Conservation (phyloP, 2,797 vertebrate species). For the Molossus molossus region DNA sequence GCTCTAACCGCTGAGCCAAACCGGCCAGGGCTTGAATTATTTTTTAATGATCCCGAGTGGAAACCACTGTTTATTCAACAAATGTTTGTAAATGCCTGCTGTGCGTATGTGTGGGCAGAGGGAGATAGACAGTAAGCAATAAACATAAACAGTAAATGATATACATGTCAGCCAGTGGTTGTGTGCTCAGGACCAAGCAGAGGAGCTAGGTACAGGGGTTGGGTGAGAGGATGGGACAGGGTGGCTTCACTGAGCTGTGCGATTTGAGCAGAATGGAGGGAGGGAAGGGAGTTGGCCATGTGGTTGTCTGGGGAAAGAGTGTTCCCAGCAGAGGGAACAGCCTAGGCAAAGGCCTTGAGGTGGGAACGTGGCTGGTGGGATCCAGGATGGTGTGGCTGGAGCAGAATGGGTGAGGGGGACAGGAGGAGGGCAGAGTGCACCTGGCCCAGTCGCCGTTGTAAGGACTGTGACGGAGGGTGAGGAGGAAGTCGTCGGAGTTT, state of each 20-base stretch:
- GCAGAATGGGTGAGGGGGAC: fast-evolving
- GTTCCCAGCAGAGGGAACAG: background rate
- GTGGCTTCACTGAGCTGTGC: background rate
- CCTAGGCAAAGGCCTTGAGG: background rate
- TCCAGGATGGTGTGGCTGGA: background rate
- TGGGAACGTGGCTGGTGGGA: background rate
- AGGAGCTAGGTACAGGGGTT: too few relatives aligned
- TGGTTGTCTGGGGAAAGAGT: background rate
- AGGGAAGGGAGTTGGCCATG: background rate
- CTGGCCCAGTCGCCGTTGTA: background rate
- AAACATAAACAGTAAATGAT: background rate
- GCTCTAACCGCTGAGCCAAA: too few relatives aligned
- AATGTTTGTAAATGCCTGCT: background rate
- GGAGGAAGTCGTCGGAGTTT: background rate
- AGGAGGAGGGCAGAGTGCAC: background rate
- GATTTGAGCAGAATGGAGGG: background rate
- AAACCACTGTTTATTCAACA: background rate
- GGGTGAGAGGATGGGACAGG: background rate
- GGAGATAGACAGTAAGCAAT: background rate
- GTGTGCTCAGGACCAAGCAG: background rate
- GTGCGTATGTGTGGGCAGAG: background rate
- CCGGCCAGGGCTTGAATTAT: background rate
- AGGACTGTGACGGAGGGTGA: background rate
- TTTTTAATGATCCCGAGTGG: background rate
- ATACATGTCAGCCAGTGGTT: background rate